Conservation (phyloP, 2,888 invertebrate genomes). For the Margaritifera margaritifera region DNA sequence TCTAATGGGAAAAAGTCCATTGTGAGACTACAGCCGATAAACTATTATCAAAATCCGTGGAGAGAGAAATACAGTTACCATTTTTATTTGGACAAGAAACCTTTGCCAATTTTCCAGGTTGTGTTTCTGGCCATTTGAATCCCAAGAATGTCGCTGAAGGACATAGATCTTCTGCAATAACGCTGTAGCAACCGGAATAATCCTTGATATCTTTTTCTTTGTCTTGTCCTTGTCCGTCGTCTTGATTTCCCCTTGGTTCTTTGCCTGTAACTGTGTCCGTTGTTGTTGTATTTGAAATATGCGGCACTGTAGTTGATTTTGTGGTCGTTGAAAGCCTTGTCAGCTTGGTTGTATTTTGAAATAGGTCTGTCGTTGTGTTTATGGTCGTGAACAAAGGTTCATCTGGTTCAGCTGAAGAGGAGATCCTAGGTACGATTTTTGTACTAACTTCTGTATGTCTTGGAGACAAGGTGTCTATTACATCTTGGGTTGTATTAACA, state of each 20-base stretch:
- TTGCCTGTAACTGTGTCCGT: background rate
- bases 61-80: too few species aligned
- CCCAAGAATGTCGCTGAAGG: conserved; percentile 35
- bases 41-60: too few species aligned
- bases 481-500: too few species aligned
- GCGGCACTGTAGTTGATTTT: conserved; percentile 4
- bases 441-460: too few species aligned
- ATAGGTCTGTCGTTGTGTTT: background rate
- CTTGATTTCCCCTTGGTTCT: background rate
- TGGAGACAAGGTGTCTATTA: too few species aligned
- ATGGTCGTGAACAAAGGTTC: too few species aligned
- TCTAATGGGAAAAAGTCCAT: too few species aligned
- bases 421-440: too few species aligned
- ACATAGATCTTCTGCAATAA: conserved; percentile 35
- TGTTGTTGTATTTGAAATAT: background rate
- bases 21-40: too few species aligned
- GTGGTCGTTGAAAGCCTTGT: conserved; percentile 10
- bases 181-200: conserved; percentile 31
- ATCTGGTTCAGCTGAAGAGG: too few species aligned
- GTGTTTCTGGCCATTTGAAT: conserved; percentile 39
- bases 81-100: too few species aligned
- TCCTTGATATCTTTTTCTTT: background rate
- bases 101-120: too few species aligned
- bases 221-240: background rate
- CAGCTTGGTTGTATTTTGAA: background rate